A percentile compares a stretch with the other conserved stretches of the same genome.
These are phyloP conservation scores for Beris chalybata DNA, from an alignment of 2,888 invertebrate genomes.

Conservation along the genomic window DNA sequence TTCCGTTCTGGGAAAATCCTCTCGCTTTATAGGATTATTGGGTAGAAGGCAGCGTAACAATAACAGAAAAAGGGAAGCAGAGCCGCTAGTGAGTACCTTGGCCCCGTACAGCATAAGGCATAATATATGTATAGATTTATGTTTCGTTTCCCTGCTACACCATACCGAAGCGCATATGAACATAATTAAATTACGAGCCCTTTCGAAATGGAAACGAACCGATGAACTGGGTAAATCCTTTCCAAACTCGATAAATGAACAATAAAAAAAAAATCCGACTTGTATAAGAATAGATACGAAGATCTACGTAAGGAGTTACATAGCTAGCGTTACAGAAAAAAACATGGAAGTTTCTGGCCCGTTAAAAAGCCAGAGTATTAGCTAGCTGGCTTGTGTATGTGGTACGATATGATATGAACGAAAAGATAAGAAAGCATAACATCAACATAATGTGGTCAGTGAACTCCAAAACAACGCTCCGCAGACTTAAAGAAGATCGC, in stretches of 20 bases:
- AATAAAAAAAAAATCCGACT: neutral
- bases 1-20: conserved; percentile 29
- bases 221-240: conserved; percentile 30
- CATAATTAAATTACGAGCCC: conserved; percentile 30
- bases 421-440: too few species aligned
- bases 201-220: conserved; percentile 13
- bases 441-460: too few species aligned
- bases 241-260: conserved; percentile 1
- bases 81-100: conserved; percentile 9
- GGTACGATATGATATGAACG: too few species aligned
- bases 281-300: conserved; percentile 1
- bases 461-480: too few species aligned
- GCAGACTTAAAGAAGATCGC: too few species aligned
- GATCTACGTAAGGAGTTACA: too few species aligned
- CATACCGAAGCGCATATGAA: conserved; percentile 8
- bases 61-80: conserved; percentile 20
- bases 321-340: too few species aligned
- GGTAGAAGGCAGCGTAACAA: conserved; percentile 18
- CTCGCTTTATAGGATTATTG: conserved; percentile 29
- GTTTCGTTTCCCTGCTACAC: conserved; percentile 7
- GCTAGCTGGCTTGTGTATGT: too few species aligned
- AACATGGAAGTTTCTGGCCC: too few species aligned
- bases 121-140: conserved; percentile 8
- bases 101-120: conserved; percentile 20
- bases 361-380: too few species aligned